Conservation (phyloP, 2,888 invertebrate species). For the Stenodera caucasica region DNA sequence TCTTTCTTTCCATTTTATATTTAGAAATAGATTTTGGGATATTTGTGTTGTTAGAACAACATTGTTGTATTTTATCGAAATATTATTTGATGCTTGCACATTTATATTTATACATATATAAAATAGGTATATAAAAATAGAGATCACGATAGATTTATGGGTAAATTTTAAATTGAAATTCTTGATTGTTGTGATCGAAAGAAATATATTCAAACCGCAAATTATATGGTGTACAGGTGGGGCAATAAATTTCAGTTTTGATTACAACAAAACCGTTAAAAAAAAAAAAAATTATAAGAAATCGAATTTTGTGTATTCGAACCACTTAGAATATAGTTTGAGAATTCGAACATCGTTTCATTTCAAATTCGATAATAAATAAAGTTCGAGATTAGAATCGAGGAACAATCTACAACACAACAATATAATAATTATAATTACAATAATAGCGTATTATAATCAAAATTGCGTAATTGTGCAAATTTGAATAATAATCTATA, state of each 20-base stretch:
- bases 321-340: too few species aligned
- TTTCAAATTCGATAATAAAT: too few species aligned
- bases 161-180: slow-evolving; percentile 41
- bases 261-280: slow-evolving; percentile 14
- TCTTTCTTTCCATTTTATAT: slow-evolving; percentile 20
- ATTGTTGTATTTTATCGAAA: slow-evolving; percentile 29
- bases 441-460: too few species aligned
- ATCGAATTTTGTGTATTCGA: not conserved
- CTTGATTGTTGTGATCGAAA: slow-evolving; percentile 39
- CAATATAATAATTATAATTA: too few species aligned
- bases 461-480: not conserved
- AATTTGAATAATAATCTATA: not conserved
- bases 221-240: slow-evolving; percentile 28
- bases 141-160: slow-evolving; percentile 37
- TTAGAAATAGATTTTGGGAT: not conserved
- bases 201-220: slow-evolving; percentile 37
- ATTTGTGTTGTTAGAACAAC: slow-evolving; percentile 10
- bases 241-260: slow-evolving; percentile 20
- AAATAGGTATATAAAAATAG: not conserved
- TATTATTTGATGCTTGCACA: slow-evolving; percentile 31
- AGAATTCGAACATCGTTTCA: too few species aligned
- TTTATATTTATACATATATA: not conserved
- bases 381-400: too few species aligned
- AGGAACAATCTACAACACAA: too few species aligned
- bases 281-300: slow-evolving; percentile 12